A percentile compares a stretch with the other conserved stretches of the same genome.
phyloP scores from a whole-genome alignment of 2,888 invertebrate genomes.

The Dasysyrphus tricinctus region DNA sequence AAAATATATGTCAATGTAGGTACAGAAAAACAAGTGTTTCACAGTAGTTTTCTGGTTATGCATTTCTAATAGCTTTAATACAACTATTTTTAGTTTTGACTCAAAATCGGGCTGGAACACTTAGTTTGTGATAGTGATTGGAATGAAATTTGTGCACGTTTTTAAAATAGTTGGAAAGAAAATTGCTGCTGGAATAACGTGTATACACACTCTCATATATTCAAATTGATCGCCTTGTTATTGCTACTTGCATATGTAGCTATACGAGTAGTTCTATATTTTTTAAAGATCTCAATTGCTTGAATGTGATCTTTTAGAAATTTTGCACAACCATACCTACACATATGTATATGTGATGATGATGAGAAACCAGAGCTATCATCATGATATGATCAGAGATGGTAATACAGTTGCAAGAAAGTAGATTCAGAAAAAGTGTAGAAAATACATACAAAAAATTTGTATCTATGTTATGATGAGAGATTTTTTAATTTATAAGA shows the following conservation, averaged over 20 bases:
- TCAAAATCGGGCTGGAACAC: constrained; percentile 48
- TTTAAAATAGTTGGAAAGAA: constrained; percentile 47
- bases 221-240: constrained; percentile 32
- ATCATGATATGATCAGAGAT: neutral
- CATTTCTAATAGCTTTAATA: constrained; percentile 59
- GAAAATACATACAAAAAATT: neutral
- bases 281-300: constrained; percentile 64
- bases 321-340: constrained; percentile 23
- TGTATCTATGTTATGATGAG: constrained; percentile 1
- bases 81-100: constrained; percentile 43
- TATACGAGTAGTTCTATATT: constrained; percentile 37
- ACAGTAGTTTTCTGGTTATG: constrained; percentile 34
- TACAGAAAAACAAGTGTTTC: constrained; percentile 41
- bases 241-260: constrained; percentile 3
- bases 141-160: constrained; percentile 54
- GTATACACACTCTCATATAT: neutral
- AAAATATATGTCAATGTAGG: constrained; percentile 29
- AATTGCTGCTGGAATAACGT: constrained; percentile 33
- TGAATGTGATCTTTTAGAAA: constrained; percentile 45
- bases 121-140: neutral
- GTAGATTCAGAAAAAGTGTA: neutral
- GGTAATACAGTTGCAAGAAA: constrained; percentile 12
- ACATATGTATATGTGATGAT: too few species aligned
- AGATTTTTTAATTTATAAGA: neutral
- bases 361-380: constrained; percentile 13